Conservation (phyloP, 2,797 vertebrate genomes). For the Phoebastria nigripes region DNA sequence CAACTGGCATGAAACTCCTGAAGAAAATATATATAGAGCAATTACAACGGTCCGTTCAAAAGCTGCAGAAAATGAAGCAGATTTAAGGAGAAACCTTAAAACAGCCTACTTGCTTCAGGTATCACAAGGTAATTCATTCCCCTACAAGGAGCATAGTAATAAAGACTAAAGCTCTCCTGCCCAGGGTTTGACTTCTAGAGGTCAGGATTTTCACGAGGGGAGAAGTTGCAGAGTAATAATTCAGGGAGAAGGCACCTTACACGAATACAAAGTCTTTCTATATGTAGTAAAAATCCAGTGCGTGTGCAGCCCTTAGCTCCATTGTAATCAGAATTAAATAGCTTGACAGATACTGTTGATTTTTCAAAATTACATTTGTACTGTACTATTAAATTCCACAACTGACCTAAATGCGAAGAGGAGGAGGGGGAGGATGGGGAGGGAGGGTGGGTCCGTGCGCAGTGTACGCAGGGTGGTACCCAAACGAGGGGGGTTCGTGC, state of each 20-base stretch:
- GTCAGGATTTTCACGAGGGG: neutral
- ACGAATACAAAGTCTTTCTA: neutral
- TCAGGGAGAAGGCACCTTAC: neutral
- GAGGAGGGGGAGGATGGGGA: neutral
- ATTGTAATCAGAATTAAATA: neutral
- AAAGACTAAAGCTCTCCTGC: constrained; percentile 5
- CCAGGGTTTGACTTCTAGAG: neutral
- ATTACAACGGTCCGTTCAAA: neutral
- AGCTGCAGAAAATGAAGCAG: neutral
- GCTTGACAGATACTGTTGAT: neutral
- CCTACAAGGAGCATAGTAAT: neutral
- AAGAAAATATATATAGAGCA: neutral
- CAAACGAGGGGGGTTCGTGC: neutral
- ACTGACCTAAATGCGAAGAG: neutral
- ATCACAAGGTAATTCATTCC: constrained; percentile 17
- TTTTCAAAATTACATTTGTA: neutral
- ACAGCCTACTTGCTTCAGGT: neutral
- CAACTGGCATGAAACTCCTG: neutral
- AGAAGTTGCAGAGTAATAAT: neutral
- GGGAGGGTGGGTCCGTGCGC: too few species aligned
- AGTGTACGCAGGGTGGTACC: neutral
- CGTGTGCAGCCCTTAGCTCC: neutral
- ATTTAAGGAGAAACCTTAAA: constrained; percentile 37
- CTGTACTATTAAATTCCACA: neutral
- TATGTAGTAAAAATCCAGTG: neutral